Conservation (phyloP, 2,113 vertebrate genomes). For the Corythornis madagascariensis region DNA sequence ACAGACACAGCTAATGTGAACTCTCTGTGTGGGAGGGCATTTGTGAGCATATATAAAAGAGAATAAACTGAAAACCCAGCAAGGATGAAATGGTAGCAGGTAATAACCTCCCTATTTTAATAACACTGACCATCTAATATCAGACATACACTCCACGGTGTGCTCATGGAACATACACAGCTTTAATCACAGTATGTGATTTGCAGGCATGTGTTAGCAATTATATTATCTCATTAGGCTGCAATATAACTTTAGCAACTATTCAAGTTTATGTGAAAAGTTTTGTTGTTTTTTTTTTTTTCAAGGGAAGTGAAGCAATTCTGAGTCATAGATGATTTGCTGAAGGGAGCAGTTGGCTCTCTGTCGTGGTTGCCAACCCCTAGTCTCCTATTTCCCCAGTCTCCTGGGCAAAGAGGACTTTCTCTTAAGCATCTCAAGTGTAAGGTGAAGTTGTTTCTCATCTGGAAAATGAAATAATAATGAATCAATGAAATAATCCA, state of each 20-base stretch:
- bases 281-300: neutral
- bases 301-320: neutral
- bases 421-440: neutral
- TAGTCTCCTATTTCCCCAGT: neutral
- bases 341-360: neutral
- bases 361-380: neutral
- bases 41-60: neutral
- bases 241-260: neutral
- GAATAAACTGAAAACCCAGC: constrained; percentile 8
- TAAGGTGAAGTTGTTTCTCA: neutral
- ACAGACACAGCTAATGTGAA: neutral
- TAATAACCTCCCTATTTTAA: constrained; percentile 26
- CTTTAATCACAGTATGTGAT: neutral
- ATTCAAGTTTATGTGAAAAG: neutral
- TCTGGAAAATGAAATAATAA: too few species aligned
- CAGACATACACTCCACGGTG: neutral
- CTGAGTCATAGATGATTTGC: neutral
- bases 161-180: neutral
- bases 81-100: neutral
- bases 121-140: neutral
- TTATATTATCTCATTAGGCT: neutral
- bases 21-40: neutral
- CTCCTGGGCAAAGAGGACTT: neutral
- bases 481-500: too few species aligned
- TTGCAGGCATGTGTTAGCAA: neutral